Conservation (phyloP, 30 jellyfish, hydroid and myxozoan species). For the Turritopsis dohrnii region DNA sequence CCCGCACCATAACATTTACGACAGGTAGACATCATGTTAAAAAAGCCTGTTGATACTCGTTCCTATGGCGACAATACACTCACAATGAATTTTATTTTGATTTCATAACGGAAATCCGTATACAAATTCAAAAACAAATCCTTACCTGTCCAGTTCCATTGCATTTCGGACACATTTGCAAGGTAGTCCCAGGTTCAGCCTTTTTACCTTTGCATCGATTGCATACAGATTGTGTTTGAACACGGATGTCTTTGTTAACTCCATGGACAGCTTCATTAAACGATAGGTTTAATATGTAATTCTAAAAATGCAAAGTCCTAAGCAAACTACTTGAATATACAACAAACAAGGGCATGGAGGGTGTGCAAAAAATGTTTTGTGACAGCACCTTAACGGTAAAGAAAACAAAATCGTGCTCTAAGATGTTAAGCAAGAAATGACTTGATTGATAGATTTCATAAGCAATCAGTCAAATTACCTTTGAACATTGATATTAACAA, state of each 20-base stretch:
- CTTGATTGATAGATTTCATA: neutral
- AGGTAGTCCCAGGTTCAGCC: conserved; percentile 96
- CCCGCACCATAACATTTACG: conserved; percentile 96
- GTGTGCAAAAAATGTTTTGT: too few relatives aligned
- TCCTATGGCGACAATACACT: conserved; percentile 39
- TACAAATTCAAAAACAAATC: neutral
- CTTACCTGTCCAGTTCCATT: conserved; percentile 93
- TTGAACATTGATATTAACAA: neutral
- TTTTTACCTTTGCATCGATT: conserved; percentile 78
- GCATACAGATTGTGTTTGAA: conserved; percentile 67
- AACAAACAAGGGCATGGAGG: neutral
- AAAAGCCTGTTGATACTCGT: conserved; percentile 81
- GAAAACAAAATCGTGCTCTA: too few relatives aligned
- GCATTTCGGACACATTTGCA: conserved; percentile 76
- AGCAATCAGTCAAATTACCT: too few relatives aligned
- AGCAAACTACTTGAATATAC: neutral
- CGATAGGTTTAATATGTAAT: conserved; percentile 66
- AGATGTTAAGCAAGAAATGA: neutral
- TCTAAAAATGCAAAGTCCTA: conserved; percentile 36
- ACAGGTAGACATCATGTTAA: conserved; percentile 93
- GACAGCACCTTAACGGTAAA: too few relatives aligned
- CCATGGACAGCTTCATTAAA: conserved; percentile 93
- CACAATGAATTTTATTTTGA: too few relatives aligned
- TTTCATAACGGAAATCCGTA: too few relatives aligned
- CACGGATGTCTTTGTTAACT: conserved; percentile 69